Evolutionary conservation across 2,888 invertebrate genomes (phyloP).

Genomic region (Sinodicranocentrus sp.): DNA sequence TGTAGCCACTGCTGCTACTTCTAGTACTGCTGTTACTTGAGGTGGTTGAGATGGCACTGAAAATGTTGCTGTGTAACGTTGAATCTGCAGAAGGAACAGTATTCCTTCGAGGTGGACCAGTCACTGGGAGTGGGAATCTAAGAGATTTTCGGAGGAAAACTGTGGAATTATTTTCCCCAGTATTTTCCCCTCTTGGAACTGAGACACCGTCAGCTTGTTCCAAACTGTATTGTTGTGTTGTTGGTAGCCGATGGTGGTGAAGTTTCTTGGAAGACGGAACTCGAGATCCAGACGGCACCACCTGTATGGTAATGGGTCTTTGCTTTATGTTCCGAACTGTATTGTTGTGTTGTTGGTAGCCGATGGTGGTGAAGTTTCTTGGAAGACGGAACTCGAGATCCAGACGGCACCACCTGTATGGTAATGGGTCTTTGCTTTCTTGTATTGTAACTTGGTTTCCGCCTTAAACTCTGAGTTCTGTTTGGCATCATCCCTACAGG

Average conservation of each 20-base stretch:
- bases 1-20: conserved; percentile 34
- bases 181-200: neutral
- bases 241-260: neutral
- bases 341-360: neutral
- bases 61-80: conserved; percentile 10
- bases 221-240: conserved; percentile 3
- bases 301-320: conserved; percentile 22
- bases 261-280: neutral
- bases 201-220: conserved; percentile 30
- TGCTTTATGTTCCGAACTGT: conserved; percentile 6
- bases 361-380: neutral
- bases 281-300: conserved; percentile 1
- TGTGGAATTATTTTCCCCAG: neutral
- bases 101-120: neutral
- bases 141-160: conserved; percentile 34
- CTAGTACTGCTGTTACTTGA: conserved; percentile 16
- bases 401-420: conserved; percentile 28
- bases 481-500: neutral
- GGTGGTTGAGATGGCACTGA: conserved; percentile 39
- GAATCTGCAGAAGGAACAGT: conserved; percentile 11
- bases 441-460: conserved; percentile 32
- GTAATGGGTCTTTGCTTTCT: conserved; percentile 32
- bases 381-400: neutral
- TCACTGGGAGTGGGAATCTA: conserved; percentile 15
- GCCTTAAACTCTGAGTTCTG: conserved; percentile 7